A percentile compares a stretch with the other conserved stretches of the same genome.
Evolutionary conservation across 1,140 invertebrate species (phyloP).

Genomic region (Calephelis virginiensis): DNA sequence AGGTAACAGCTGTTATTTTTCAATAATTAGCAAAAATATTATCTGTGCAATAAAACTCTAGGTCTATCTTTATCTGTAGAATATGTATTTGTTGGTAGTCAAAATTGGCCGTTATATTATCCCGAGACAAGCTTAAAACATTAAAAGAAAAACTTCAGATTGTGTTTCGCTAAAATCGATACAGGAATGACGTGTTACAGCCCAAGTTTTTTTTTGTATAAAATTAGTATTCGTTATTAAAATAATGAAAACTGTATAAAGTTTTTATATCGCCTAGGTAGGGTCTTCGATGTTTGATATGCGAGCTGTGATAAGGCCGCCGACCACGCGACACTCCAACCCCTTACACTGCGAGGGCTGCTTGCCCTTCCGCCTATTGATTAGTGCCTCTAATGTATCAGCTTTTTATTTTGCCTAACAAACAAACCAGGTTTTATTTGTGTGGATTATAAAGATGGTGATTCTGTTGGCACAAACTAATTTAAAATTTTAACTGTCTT

Average conservation of each 20-base stretch:
- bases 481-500: too few relatives aligned
- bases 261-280: slow-evolving; percentile 26
- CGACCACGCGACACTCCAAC: slow-evolving; percentile 68
- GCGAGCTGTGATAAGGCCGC: slow-evolving; percentile 59
- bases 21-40: too few relatives aligned
- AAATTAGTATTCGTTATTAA: slow-evolving; percentile 7
- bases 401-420: slow-evolving; percentile 20
- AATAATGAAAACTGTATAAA: slow-evolving; percentile 13
- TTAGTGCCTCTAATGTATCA: slow-evolving; percentile 37
- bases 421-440: not conserved
- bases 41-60: too few relatives aligned
- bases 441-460: not conserved
- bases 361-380: slow-evolving; percentile 73
- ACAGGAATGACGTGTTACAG: too few relatives aligned
- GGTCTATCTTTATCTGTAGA: too few relatives aligned
- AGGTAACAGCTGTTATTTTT: too few relatives aligned
- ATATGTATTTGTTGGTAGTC: too few relatives aligned
- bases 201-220: not conserved
- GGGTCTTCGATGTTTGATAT: slow-evolving; percentile 63
- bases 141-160: too few relatives aligned
- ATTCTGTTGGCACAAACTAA: too few relatives aligned
- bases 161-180: too few relatives aligned
- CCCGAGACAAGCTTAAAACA: too few relatives aligned
- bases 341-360: slow-evolving; percentile 63
- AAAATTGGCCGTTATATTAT: too few relatives aligned